These are phyloP conservation scores for Sinhomidia bicolor DNA, from an alignment of 2,888 invertebrate genomes.

Conservation along the genomic window DNA sequence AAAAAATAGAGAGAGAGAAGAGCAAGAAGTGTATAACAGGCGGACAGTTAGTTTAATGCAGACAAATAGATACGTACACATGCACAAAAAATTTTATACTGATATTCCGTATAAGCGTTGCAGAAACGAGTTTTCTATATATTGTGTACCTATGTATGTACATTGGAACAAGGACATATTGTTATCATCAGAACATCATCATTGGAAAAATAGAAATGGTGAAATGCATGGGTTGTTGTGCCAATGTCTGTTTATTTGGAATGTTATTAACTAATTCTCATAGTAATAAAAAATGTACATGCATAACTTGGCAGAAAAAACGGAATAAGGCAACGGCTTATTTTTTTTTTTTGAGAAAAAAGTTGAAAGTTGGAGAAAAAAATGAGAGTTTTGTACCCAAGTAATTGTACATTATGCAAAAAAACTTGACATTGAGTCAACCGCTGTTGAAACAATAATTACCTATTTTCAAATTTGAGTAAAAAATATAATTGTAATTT, in stretches of 20 bases:
- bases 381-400: too few species aligned
- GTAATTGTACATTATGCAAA: too few species aligned
- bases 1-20: slow-evolving; percentile 37
- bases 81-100: background rate
- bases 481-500: too few species aligned
- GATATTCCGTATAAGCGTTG: background rate
- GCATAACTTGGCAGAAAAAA: too few species aligned
- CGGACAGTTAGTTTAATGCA: slow-evolving; percentile 58
- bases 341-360: slow-evolving; percentile 17
- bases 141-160: too few species aligned
- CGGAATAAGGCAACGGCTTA: slow-evolving; percentile 13
- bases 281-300: too few species aligned
- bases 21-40: slow-evolving; percentile 44
- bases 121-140: slow-evolving; percentile 21
- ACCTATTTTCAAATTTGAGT: too few species aligned
- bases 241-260: too few species aligned
- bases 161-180: slow-evolving; percentile 37
- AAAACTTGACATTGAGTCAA: too few species aligned
- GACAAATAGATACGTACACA: slow-evolving; percentile 41
- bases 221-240: too few species aligned
- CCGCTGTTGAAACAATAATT: too few species aligned
- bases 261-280: too few species aligned
- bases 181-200: slow-evolving; percentile 36
- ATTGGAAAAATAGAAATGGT: background rate
- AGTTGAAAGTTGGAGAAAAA: slow-evolving; percentile 20